A percentile compares a stretch with the other conserved stretches of the same genome.
Conservation (phyloP, 1,140 invertebrate genomes). For the Zaprionus camerounensis region DNA sequence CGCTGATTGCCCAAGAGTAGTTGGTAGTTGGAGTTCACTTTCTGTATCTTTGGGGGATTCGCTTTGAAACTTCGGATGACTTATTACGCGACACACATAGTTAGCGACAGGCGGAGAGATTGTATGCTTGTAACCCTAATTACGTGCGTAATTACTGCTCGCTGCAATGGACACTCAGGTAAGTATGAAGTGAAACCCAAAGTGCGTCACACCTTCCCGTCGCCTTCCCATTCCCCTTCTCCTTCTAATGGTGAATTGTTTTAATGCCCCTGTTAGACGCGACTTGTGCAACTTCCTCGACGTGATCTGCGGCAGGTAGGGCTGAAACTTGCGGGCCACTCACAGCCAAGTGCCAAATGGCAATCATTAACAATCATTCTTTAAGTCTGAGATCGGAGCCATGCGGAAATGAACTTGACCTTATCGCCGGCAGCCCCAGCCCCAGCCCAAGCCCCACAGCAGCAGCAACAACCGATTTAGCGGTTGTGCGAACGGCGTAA, state of each 20-base stretch:
- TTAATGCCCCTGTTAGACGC: slow-evolving; percentile 46
- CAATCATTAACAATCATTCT: slow-evolving; percentile 35
- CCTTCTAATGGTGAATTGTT: slow-evolving; percentile 65
- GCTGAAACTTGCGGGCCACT: slow-evolving; percentile 25
- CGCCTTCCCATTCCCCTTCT: slow-evolving; percentile 9
- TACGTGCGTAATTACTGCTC: slow-evolving; percentile 59
- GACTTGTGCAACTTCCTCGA: slow-evolving; percentile 72
- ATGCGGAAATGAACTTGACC: slow-evolving; percentile 80
- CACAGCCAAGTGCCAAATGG: slow-evolving; percentile 24
- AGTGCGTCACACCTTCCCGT: slow-evolving; percentile 58
- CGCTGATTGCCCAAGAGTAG: slow-evolving; percentile 21
- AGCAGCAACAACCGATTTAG: slow-evolving; percentile 19
- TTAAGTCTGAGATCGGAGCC: slow-evolving; percentile 32
- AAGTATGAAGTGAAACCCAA: slow-evolving; percentile 32
- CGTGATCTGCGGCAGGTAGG: slow-evolving; percentile 9
- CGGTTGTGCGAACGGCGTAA: slow-evolving; percentile 47
- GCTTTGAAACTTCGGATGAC: slow-evolving; percentile 16
- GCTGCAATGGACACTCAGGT: slow-evolving; percentile 7
- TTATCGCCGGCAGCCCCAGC: slow-evolving; percentile 53
- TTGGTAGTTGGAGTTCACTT: neutral
- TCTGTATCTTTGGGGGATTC: slow-evolving; percentile 12
- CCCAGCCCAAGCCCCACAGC: slow-evolving; percentile 27
- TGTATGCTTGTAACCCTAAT: slow-evolving; percentile 64
- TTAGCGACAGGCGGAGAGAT: slow-evolving; percentile 53
- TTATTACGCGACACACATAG: slow-evolving; percentile 35